Conservation (phyloP, 1,140 invertebrate genomes). For the Ips nitidus region DNA sequence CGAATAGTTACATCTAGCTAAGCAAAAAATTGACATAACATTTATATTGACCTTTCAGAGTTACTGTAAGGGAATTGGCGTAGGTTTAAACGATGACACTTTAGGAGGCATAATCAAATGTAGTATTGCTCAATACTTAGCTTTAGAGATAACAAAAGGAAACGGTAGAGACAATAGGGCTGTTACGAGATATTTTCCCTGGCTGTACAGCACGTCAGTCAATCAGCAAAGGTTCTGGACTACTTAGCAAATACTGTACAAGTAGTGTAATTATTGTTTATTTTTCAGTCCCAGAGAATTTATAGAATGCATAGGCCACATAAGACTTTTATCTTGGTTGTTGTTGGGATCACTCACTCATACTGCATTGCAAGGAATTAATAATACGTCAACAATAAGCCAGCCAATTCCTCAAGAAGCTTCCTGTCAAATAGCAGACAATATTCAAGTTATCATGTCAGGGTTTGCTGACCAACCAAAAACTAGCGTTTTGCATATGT, state of each 20-base stretch:
- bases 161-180: conserved; percentile 84
- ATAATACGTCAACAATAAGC: conserved; percentile 57
- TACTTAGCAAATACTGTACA: background rate
- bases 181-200: conserved; percentile 83
- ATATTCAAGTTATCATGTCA: conserved; percentile 91
- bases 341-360: conserved; percentile 91
- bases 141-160: conserved; percentile 87
- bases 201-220: conserved; percentile 85
- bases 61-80: conserved; percentile 74
- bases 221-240: conserved; percentile 75
- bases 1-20: too few species aligned
- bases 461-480: conserved; percentile 97
- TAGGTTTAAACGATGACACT: conserved; percentile 91
- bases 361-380: conserved; percentile 64
- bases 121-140: conserved; percentile 91
- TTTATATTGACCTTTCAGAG: conserved; percentile 59
- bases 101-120: conserved; percentile 93
- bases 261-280: background rate
- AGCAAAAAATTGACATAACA: too few species aligned
- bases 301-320: conserved; percentile 91
- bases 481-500: conserved; percentile 89
- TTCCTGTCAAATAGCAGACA: conserved; percentile 94
- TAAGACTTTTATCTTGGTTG: conserved; percentile 93
- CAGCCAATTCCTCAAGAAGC: conserved; percentile 95
- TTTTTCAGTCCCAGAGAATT: conserved; percentile 84